Evolutionary conservation across 2,113 vertebrate genomes (phyloP).

Genomic region (Boulengeromyrus knoepffleri): DNA sequence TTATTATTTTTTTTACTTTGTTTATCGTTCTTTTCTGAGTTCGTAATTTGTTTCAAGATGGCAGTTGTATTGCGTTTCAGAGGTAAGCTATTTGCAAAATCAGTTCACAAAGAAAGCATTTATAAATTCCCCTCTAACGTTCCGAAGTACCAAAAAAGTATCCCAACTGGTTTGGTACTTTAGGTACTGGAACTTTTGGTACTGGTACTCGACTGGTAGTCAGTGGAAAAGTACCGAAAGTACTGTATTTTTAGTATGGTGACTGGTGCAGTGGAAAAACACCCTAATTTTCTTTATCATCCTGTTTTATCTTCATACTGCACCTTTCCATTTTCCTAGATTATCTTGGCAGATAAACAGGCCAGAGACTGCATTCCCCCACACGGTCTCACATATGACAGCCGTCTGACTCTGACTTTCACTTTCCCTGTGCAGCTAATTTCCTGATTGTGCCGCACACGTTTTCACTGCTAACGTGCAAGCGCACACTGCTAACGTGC

Average conservation of each 20-base stretch:
- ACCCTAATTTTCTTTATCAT: background rate
- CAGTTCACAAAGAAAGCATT: background rate
- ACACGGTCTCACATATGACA: background rate
- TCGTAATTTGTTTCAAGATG: background rate
- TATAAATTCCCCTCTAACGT: background rate
- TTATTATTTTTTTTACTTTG: background rate
- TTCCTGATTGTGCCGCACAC: background rate
- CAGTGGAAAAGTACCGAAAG: background rate
- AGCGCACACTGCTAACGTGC: no score
- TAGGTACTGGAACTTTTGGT: background rate
- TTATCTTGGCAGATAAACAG: background rate
- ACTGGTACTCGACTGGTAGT: background rate
- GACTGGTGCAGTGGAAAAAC: background rate
- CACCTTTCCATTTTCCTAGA: background rate
- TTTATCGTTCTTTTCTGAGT: background rate
- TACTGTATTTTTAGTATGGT: background rate
- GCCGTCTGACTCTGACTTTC: background rate
- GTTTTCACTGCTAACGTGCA: no score
- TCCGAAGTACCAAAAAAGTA: background rate
- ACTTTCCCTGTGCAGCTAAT: background rate
- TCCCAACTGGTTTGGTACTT: background rate
- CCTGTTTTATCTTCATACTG: background rate
- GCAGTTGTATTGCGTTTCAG: background rate
- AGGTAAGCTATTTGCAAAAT: background rate
- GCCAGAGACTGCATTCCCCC: background rate